phyloP scores from a whole-genome alignment of 2,113 vertebrate species.

The Oncorhynchus keta region DNA sequence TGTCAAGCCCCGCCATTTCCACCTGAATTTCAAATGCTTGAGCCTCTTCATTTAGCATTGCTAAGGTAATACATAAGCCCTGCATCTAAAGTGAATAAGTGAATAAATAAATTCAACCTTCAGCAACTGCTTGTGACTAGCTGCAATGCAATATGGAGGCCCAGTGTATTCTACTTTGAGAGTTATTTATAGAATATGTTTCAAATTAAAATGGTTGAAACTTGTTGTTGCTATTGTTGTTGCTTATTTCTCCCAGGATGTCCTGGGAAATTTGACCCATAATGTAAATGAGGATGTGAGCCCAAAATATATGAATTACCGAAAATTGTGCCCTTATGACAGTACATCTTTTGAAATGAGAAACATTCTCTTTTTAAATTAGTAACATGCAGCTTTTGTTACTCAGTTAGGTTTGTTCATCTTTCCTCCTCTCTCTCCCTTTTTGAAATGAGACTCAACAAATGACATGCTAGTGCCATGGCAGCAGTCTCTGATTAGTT shows the following conservation, averaged over 20 bases:
- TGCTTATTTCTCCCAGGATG: background rate
- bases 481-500: conserved; percentile 92
- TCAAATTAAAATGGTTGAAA: background rate
- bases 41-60: conserved; percentile 87
- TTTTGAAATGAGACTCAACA: conserved; percentile 81
- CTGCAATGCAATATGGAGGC: background rate
- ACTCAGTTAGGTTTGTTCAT: conserved; percentile 19
- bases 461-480: conserved; percentile 89
- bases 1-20: conserved; percentile 90
- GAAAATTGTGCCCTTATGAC: background rate
- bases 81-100: conserved; percentile 73
- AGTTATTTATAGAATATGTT: background rate
- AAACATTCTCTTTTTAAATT: background rate
- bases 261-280: background rate
- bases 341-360: background rate
- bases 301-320: background rate
- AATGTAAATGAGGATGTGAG: background rate
- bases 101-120: conserved; percentile 63
- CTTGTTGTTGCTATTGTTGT: background rate
- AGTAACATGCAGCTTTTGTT: conserved; percentile 9
- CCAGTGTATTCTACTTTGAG: background rate
- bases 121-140: conserved; percentile 5
- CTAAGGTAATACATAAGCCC: conserved; percentile 82
- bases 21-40: conserved; percentile 90
- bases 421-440: conserved; percentile 41